Evolutionary conservation across 2,113 vertebrate species (phyloP).

Genomic region (Zosterops pallidus): DNA sequence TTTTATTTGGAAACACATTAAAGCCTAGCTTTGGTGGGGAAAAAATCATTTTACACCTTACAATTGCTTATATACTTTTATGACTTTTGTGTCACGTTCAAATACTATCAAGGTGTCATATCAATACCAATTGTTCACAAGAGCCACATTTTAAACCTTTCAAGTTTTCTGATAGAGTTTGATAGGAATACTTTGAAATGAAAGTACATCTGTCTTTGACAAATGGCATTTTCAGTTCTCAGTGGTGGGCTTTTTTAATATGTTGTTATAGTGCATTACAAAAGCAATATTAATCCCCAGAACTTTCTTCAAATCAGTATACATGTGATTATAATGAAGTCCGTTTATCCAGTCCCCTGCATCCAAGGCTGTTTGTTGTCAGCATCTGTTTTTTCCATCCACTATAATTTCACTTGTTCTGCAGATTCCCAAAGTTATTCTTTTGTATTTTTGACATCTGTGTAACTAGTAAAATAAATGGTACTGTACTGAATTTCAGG

Average conservation of each 20-base stretch:
- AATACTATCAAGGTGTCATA: constrained; percentile 70
- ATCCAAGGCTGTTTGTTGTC: background rate
- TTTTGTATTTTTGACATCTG: constrained; percentile 20
- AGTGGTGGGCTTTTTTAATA: constrained; percentile 7
- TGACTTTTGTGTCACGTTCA: constrained; percentile 59
- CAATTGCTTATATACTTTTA: constrained; percentile 68
- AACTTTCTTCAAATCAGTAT: constrained; percentile 46
- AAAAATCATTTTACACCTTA: constrained; percentile 68
- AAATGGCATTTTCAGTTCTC: constrained; percentile 34
- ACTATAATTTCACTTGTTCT: background rate
- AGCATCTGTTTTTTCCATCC: background rate
- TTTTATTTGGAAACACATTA: constrained; percentile 76
- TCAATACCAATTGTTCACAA: constrained; percentile 69
- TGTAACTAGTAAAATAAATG: constrained; percentile 8
- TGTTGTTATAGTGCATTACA: constrained; percentile 14
- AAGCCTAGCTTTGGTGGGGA: constrained; percentile 64
- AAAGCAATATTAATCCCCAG: constrained; percentile 57
- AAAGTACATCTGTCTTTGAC: constrained; percentile 61
- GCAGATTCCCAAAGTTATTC: background rate
- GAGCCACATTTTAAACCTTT: constrained; percentile 70
- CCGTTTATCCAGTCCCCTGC: background rate
- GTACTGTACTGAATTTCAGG: background rate
- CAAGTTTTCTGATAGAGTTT: constrained; percentile 66
- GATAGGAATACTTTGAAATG: constrained; percentile 62
- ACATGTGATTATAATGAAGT: constrained; percentile 22